Conservation (phyloP, 2,113 vertebrate genomes). For the Vanacampus margaritifer region DNA sequence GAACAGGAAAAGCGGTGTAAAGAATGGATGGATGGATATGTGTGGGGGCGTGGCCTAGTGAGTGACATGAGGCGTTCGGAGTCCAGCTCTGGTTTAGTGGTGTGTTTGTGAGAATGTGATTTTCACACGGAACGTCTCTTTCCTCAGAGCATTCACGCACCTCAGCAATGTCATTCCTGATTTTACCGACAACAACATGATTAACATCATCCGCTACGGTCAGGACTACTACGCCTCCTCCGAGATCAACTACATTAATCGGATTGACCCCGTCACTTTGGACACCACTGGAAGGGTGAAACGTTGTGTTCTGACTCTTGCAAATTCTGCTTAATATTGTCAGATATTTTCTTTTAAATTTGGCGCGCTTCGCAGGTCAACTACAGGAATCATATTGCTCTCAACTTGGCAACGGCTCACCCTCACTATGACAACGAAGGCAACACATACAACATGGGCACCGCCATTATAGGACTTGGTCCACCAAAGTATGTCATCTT, state of each 20-base stretch:
- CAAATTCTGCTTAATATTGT: not conserved
- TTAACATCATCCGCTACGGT: constrained; percentile 89
- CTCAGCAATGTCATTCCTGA: constrained; percentile 83
- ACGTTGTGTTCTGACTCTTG: not conserved
- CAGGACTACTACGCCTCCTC: constrained; percentile 85
- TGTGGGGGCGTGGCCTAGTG: no score
- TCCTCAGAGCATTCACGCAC: constrained; percentile 81
- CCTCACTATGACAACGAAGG: constrained; percentile 89
- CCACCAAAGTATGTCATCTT: constrained; percentile 86
- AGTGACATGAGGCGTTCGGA: no score
- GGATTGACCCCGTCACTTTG: constrained; percentile 81
- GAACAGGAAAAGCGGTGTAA: no score
- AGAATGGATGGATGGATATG: no score
- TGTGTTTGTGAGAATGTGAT: not conserved
- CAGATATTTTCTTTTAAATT: no score
- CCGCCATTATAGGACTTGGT: constrained; percentile 80
- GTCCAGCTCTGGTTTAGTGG: no score
- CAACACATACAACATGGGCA: constrained; percentile 90
- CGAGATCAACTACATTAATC: constrained; percentile 89
- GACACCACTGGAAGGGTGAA: constrained; percentile 86
- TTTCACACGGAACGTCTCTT: not conserved
- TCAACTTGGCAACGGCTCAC: constrained; percentile 87
- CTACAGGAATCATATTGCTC: constrained; percentile 82
- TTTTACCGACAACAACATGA: constrained; percentile 95
- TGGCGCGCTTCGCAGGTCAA: no score